Evolutionary conservation across 1,140 invertebrate genomes (phyloP).

Genomic region (Papilio polyxenes): DNA sequence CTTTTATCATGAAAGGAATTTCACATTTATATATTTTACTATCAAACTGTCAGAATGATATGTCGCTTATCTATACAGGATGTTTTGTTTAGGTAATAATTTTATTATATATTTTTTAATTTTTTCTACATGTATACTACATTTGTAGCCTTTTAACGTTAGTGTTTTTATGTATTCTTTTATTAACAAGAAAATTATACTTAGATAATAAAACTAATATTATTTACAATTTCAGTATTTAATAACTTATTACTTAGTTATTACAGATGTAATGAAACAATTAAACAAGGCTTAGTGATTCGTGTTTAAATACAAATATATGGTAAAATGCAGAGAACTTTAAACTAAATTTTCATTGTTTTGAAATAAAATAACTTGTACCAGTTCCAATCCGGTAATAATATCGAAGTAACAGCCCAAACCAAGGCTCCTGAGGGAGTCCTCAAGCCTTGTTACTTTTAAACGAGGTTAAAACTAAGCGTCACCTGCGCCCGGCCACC

Average conservation of each 20-base stretch:
- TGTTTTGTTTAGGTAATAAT: neutral
- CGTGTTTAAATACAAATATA: neutral
- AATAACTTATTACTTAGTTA: neutral
- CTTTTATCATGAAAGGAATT: slow-evolving; percentile 15
- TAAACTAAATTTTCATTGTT: no score
- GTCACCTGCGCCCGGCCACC: no score
- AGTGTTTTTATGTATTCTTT: no score
- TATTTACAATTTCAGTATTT: neutral
- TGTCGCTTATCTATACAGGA: neutral
- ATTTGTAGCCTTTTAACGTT: no score
- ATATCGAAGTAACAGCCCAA: no score
- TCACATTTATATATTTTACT: slow-evolving; percentile 11
- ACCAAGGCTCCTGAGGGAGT: no score
- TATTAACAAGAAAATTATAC: no score
- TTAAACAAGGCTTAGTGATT: neutral
- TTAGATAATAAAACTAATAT: neutral
- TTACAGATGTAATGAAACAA: neutral
- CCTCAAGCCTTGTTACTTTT: no score
- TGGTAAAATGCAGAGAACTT: no score
- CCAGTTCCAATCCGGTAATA: no score
- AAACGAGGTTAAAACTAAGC: no score
- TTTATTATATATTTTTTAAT: neutral
- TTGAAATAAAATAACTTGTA: no score
- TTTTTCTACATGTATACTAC: neutral
- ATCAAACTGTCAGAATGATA: slow-evolving; percentile 7